Base-by-base conservation (phyloP, 2,797 vertebrate species). In the Gymnoscopelus microlampas region DNA sequence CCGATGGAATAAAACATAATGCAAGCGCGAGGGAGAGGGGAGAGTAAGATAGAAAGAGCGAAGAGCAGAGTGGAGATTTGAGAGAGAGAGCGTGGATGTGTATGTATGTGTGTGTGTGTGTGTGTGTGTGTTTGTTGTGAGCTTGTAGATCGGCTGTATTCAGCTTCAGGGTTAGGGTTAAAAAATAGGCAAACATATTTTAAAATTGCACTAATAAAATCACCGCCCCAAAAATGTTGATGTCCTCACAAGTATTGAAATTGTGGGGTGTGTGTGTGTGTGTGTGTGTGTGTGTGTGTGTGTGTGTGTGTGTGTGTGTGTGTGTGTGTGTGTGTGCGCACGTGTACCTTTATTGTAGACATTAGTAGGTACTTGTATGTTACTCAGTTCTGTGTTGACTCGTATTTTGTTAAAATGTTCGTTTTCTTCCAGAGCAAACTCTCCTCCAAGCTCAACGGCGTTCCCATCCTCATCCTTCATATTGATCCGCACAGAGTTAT, bases 291-390 rank as follows among this genome's bases (percentile, higher is more conserved):
- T 44, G 53, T 48, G 35, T 5, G 5, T 49, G 5, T 56, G 32
- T 24, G 44, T 44, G n/a, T 19, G 24, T 47, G 14, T 60, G 49
- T 60, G 29, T 23, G 19, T 53, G 24, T 6, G 56, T 13, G 48
- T 47, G 32, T 10, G 50, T 26, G 15, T 14, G 9, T 13, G 39
- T 8, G 35, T 48, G 24, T 29, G 19, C 15, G 51, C 9, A 6
- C 14, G 54, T 14, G 29, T 85, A 98, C 97, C 97, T 97, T 94
- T 97, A 87, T 98, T 99, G 91, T 97, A 99, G 78, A 99, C 96
- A 0, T 98, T 98, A 49, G 97, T 99, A 9, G 98, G 98, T 49
- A 99, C 96, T 88, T 99, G 97, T 70, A 98, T 95, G 57, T 94
- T 94, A 54, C 98, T 99, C 76, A 90, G 89, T 10, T 95, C 93